Conservation (phyloP, 2,113 vertebrate species). For the Pogonocichla stellata region DNA sequence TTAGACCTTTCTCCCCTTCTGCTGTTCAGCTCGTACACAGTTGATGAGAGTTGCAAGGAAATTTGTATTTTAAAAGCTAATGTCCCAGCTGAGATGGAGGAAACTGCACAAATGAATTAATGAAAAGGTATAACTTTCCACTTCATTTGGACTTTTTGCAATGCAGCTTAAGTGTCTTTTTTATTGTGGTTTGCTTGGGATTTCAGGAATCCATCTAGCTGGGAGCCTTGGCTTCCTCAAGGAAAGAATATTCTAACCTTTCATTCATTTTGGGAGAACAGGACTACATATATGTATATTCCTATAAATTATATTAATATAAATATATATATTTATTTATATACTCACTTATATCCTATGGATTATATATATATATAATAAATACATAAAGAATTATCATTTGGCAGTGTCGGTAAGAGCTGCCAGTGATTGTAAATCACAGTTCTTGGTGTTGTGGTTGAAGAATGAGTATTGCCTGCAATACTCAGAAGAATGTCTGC, state of each 20-base stretch:
- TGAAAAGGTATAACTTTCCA: conserved; percentile 57
- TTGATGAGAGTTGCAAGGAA: conserved; percentile 64
- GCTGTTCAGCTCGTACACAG: conserved; percentile 56
- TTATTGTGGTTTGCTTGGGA: neutral
- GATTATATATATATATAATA: no score
- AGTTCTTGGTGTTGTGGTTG: neutral
- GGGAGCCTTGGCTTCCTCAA: neutral
- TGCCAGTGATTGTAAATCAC: neutral
- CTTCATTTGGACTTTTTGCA: conserved; percentile 18
- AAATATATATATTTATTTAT: no score
- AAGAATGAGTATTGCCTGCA: neutral
- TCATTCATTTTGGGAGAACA: neutral
- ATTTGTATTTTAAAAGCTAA: conserved; percentile 48
- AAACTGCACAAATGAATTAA: conserved; percentile 42
- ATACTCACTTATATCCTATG: no score
- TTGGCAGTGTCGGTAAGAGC: neutral
- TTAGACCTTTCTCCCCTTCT: conserved; percentile 49
- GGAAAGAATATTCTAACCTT: neutral
- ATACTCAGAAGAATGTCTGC: neutral
- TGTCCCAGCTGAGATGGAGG: conserved; percentile 55
- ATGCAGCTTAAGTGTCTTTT: neutral
- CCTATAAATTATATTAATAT: no score
- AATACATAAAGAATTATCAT: neutral
- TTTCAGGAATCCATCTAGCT: neutral
- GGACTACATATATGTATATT: neutral